Evolutionary conservation across 1,140 invertebrate species (phyloP).

Genomic region (Drosophila sproati): DNA sequence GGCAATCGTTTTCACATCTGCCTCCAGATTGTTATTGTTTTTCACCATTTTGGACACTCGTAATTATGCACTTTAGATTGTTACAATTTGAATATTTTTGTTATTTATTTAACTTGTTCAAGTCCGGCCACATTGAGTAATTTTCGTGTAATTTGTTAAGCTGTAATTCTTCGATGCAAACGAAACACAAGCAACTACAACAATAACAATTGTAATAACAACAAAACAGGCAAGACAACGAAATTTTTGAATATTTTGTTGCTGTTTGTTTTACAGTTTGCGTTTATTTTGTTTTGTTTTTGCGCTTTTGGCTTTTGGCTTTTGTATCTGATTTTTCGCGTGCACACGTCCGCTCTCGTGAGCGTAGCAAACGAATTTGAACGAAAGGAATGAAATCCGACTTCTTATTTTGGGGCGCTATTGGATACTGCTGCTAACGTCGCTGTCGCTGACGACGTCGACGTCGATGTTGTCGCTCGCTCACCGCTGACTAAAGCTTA

Average conservation of each 20-base stretch:
- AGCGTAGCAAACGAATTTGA: conserved; percentile 84
- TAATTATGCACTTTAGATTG: conserved; percentile 21
- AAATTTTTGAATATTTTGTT: conserved; percentile 29
- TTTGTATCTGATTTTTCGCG: conserved; percentile 68
- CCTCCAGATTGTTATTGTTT: conserved; percentile 66
- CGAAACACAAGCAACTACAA: conserved; percentile 55
- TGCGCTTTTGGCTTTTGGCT: conserved; percentile 25
- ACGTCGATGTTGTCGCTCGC: conserved; percentile 7
- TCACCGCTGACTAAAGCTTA: conserved; percentile 32
- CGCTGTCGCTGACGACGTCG: conserved; percentile 23
- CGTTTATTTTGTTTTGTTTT: conserved; percentile 22
- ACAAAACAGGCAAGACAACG: conserved; percentile 30
- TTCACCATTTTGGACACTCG: conserved; percentile 60
- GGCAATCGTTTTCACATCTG: conserved; percentile 23
- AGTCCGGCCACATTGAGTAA: conserved; percentile 40
- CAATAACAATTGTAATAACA: conserved; percentile 43
- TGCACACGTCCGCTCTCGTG: conserved; percentile 84
- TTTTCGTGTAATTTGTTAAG: conserved; percentile 47
- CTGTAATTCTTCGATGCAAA: conserved; percentile 44
- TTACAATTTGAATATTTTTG: conserved; percentile 2
- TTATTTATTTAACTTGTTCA: conserved; percentile 28
- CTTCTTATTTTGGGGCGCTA: conserved; percentile 82
- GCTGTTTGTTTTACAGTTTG: conserved; percentile 37
- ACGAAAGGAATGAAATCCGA: conserved; percentile 82
- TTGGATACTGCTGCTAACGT: conserved; percentile 60